Base-by-base conservation (phyloP, 2,888 invertebrate genomes). In the Acrocera orbiculus region DNA sequence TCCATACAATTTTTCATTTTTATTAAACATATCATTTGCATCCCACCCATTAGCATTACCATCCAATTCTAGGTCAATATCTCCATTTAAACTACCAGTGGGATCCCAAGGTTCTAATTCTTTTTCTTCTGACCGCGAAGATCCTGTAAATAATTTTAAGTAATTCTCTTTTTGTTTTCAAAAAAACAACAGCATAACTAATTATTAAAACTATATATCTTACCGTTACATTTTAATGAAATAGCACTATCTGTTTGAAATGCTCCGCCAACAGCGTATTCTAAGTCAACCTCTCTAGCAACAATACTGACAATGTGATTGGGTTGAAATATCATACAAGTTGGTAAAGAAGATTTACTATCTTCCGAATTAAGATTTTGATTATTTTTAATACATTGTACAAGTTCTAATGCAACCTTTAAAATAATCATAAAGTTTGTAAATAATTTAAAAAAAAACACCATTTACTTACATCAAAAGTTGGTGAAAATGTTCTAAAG, bases 1-100 rank as follows among this genome's bases (percentile, higher is more conserved):
- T 34, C 93, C 90, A 60, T 92, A 93, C 44, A 81, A 72, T 53
- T 75, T 72, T 56, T 87, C 86, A 63, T 95, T 95, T 56, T 79
- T 85, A 43, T 78, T 70, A 63, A 96, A 96, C 95, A 96, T 96
- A 46, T 95, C 93, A 58, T 81, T 76, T 3, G 82, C 80, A 65
- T 92, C 87, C 95, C 96, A 96, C 38, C 95, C 95, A 65, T 90
- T 90, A 61, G 77, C 71, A 44, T 73, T 71, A 45, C 73, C 68
- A 51, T 81, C 81, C 37, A 82, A 58, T 46, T 80, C 80, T 43
- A 70, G 62, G 28, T 73, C 73, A 37, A 73, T 66, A 17, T 70
- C 65, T 16, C 69, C 56, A 49, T 66, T 58, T 40, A 62, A 58
- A 46, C 64, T 38, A 48, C 68, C 64, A 44, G 66, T 63, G 10